Percentiles rank a stretch among this genome's conserved stretches.
Evolutionary conservation across 2,797 vertebrate species (phyloP).

Genomic region (Poeciliopsis gracilis): DNA sequence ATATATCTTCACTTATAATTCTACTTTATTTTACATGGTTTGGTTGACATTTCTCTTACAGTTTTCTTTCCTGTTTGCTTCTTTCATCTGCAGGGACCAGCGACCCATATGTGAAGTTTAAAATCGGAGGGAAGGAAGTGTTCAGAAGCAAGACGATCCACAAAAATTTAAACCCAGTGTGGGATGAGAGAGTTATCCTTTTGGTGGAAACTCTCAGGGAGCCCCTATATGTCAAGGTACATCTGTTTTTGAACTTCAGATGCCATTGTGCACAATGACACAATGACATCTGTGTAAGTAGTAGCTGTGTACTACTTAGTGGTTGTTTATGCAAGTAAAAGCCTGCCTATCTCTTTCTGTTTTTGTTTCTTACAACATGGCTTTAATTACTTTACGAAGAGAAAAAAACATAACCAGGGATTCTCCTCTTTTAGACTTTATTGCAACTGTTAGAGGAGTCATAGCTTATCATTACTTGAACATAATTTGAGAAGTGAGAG

Average conservation of each 20-base stretch:
- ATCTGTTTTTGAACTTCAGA: background rate
- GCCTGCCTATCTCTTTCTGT: background rate
- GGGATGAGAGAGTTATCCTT: constrained; percentile 89
- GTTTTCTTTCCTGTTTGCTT: constrained; percentile 14
- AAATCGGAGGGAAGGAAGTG: constrained; percentile 92
- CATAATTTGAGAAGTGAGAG: background rate
- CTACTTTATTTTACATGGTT: background rate
- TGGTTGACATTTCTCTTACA: background rate
- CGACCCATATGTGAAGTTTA: constrained; percentile 97
- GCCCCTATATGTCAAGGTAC: constrained; percentile 92
- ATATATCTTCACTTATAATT: background rate
- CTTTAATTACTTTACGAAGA: background rate
- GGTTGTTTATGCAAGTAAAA: background rate
- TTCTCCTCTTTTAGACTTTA: background rate
- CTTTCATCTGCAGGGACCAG: constrained; percentile 84
- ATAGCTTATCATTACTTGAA: background rate
- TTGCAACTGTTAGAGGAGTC: background rate
- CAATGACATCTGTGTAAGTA: no score
- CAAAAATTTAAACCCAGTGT: constrained; percentile 95
- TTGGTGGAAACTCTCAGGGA: constrained; percentile 87
- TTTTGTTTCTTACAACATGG: background rate
- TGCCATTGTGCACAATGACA: background rate
- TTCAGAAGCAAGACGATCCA: constrained; percentile 96
- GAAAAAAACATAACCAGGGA: background rate
- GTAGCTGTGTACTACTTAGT: no score